Conservation (phyloP, 2,888 invertebrate genomes). For the Autographa pulchrina region DNA sequence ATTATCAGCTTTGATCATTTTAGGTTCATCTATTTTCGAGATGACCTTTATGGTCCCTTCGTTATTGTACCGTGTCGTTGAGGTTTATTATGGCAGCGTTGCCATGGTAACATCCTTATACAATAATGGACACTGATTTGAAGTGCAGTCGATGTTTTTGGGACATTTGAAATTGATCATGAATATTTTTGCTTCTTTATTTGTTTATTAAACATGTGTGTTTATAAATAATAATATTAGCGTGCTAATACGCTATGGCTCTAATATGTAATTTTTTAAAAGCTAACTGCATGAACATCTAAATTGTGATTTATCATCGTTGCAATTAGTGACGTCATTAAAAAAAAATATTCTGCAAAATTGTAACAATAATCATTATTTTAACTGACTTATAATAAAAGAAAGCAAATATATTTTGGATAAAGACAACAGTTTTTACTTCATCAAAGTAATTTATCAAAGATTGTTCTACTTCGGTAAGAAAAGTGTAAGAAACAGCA, state of each 20-base stretch:
- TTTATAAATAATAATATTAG: no score
- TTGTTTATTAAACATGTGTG: no score
- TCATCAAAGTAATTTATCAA: conserved; percentile 52
- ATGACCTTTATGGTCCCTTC: conserved; percentile 4
- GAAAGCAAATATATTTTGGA: conserved; percentile 33
- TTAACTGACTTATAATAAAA: conserved; percentile 52
- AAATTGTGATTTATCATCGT: no score
- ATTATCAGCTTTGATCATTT: conserved; percentile 6
- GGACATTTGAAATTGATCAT: background rate
- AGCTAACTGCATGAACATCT: no score
- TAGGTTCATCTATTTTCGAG: conserved; percentile 7
- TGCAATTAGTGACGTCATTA: no score
- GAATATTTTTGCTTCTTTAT: no score
- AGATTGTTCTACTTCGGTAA: conserved; percentile 36
- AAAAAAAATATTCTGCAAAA: no score
- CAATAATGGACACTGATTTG: background rate
- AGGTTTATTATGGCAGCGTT: conserved; percentile 1
- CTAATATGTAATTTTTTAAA: no score
- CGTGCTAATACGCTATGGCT: no score
- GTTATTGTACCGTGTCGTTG: conserved; percentile 9
- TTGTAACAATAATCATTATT: background rate
- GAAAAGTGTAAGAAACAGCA: conserved; percentile 38
- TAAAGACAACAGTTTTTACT: conserved; percentile 39
- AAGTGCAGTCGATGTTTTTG: background rate
- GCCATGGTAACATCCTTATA: background rate